These are phyloP conservation scores for Rhogogaster chlorosoma DNA, from an alignment of 2,888 invertebrate genomes.

Conservation along the genomic window DNA sequence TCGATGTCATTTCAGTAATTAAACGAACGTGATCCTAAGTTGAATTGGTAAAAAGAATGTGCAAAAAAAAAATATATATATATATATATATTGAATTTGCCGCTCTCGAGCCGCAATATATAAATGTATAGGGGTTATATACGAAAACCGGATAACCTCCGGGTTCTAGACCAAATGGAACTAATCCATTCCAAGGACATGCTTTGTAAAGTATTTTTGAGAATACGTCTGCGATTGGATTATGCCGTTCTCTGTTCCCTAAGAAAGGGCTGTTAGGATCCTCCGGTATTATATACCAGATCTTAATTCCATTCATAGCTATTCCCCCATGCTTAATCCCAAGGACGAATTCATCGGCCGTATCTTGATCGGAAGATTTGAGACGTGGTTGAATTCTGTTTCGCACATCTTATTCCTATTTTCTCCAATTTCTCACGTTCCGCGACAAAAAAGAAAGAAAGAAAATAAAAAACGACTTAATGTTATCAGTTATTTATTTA, in stretches of 20 bases:
- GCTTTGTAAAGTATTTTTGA: conserved; percentile 9
- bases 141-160: conserved; percentile 5
- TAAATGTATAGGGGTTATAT: neutral
- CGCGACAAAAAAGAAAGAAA: too few species aligned
- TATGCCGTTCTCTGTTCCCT: neutral
- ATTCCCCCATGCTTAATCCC: conserved; percentile 45
- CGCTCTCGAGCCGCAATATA: neutral
- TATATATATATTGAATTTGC: neutral
- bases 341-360: conserved; percentile 5
- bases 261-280: conserved; percentile 6
- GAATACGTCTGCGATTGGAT: conserved; percentile 31
- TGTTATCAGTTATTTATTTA: too few species aligned
- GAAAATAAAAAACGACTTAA: too few species aligned
- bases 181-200: conserved; percentile 11
- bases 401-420: neutral
- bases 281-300: conserved; percentile 31
- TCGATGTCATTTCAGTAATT: neutral
- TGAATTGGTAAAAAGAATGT: neutral
- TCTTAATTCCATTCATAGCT: conserved; percentile 56
- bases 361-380: neutral
- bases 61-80: neutral
- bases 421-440: neutral
- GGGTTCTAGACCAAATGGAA: conserved; percentile 20
- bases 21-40: neutral
- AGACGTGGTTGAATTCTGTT: neutral